Percentiles rank a stretch among this genome's conserved stretches.
phyloP scores from a whole-genome alignment of 1,140 invertebrate species.

The Anastatus disparis region DNA sequence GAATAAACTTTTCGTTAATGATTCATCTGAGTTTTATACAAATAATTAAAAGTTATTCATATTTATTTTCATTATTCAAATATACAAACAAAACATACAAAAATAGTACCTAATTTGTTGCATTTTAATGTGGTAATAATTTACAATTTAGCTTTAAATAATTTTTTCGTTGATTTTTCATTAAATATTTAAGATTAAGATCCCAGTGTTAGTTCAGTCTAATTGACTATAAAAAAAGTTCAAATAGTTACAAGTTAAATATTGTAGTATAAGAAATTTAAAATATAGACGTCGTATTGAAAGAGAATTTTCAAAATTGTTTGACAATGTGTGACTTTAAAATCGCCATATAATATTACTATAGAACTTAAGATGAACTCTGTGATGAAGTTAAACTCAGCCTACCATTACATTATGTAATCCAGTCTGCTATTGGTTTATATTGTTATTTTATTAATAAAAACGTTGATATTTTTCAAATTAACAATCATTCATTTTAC shows the following conservation, averaged over 20 bases:
- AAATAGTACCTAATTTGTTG: no score
- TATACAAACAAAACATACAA: no score
- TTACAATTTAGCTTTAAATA: conserved; percentile 1
- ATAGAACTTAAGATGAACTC: conserved; percentile 51
- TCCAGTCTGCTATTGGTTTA: conserved; percentile 56
- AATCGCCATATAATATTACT: conserved; percentile 27
- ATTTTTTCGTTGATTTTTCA: conserved; percentile 22
- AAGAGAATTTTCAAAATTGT: conserved; percentile 8
- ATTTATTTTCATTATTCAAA: no score
- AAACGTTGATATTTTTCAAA: conserved; percentile 61
- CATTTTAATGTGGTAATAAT: conserved; percentile 23
- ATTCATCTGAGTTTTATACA: no score
- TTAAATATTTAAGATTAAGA: conserved; percentile 1
- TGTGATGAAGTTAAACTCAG: conserved; percentile 54
- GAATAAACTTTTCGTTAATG: no score
- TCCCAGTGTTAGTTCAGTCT: conserved; percentile 6
- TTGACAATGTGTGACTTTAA: conserved; percentile 1
- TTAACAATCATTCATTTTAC: conserved; percentile 24
- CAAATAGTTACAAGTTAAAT: conserved; percentile 10
- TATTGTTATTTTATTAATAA: conserved; percentile 64
- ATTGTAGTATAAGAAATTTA: neutral
- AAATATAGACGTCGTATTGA: neutral
- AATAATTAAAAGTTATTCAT: no score
- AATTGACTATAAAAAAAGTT: conserved; percentile 22
- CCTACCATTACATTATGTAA: conserved; percentile 51